Conservation (phyloP, 2,113 vertebrate genomes). For the Zapus hudsonius region DNA sequence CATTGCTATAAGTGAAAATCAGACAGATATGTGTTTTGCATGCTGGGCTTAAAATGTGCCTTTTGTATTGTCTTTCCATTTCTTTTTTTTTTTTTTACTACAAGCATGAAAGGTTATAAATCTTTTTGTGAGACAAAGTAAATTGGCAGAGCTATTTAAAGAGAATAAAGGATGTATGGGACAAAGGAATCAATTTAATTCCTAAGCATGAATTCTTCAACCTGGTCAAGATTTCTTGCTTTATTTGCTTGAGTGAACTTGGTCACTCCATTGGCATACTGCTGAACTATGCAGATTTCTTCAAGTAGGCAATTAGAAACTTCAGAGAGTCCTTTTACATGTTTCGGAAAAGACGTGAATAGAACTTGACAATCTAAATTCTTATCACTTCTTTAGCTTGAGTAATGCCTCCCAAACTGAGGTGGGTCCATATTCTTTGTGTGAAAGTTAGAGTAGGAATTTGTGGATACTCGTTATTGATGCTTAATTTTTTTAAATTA, state of each 20-base stretch:
- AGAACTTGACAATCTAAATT: slow-evolving; percentile 31
- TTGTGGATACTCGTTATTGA: background rate
- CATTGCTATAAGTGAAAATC: background rate
- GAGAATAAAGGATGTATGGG: slow-evolving; percentile 44
- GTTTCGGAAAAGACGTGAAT: background rate
- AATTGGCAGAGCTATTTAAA: slow-evolving; percentile 56
- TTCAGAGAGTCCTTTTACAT: background rate
- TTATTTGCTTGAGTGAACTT: slow-evolving; percentile 36
- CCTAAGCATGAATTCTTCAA: slow-evolving; percentile 58
- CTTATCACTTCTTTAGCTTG: slow-evolving; percentile 1
- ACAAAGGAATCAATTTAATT: slow-evolving; percentile 40
- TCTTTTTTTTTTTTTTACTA: slow-evolving; percentile 40
- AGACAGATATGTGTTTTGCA: background rate
- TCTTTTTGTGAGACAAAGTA: slow-evolving; percentile 45
- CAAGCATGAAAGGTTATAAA: slow-evolving; percentile 15
- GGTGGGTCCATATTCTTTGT: slow-evolving; percentile 1
- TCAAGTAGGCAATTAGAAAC: background rate
- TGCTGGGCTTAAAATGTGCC: background rate
- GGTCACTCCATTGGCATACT: background rate
- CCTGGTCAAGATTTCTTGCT: slow-evolving; percentile 45
- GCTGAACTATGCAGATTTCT: slow-evolving; percentile 42
- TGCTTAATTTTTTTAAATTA: too few relatives aligned
- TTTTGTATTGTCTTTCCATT: slow-evolving; percentile 16
- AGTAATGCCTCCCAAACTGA: background rate
- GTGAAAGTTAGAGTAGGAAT: background rate